Base-by-base conservation (phyloP, 2,113 vertebrate species). In the Morone chrysops region DNA sequence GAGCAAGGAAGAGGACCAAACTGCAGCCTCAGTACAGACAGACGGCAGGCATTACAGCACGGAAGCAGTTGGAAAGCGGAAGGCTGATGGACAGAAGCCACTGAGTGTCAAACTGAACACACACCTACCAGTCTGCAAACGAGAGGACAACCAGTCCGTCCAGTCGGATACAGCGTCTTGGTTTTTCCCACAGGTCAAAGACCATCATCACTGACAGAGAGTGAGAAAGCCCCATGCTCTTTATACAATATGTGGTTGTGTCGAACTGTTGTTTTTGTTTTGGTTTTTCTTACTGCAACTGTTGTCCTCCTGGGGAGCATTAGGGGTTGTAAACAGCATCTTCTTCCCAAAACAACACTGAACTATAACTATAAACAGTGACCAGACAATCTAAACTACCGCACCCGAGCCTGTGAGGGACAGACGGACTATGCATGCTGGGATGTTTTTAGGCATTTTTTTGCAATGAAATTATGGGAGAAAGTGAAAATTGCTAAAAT, bases 1-100 rank as follows among this genome's bases (percentile, higher is more conserved):
- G 90, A 92, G 83, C 81, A 81, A 88, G 83, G 83, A 81, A 86
- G 88, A 87, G 60, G 66, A 75, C 70, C 57, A 82, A 83, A 88
- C 40, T 87, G 90, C 81, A 83, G 84, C 59, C 56, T 86, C 60
- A 50, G 71, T 68, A 69, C 74, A 84, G 88, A 90, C 84, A 90
- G 68, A 80, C 84, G 57, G 75, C 82, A 84, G 54, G 69, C 80
- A 68, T 82, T 76, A 83, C 20, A 31, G 83, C 88, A 77, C 63
- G 54, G 75, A 78, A 78, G 85, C 84, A 86, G 65, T 43, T 74
- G 70, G 70, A 84, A 76, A 57, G 76, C 53, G 13, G 48, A 77
- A 51, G 25, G 75, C 82, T 69, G 83, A 92, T 54, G 63, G 85
- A 83, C 79, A 78, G 76, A 86, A 75, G 68, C 78, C 79, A 68